These are phyloP conservation scores for Oikopleura vanhoeffeni DNA, from an alignment of 23 tunicate genomes.

Conservation along the genomic window DNA sequence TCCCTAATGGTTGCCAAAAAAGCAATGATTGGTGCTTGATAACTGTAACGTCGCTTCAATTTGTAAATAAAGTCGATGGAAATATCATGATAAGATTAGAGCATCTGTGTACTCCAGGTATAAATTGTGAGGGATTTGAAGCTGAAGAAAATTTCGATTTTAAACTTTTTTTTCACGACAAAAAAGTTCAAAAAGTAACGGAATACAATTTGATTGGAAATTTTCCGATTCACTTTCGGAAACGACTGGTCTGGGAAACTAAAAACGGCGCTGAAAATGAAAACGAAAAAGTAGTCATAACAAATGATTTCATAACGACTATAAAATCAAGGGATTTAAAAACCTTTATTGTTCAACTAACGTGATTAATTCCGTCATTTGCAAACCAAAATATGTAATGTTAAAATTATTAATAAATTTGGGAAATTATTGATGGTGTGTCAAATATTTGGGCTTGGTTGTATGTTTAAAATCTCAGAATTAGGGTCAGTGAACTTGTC, in stretches of 20 bases:
- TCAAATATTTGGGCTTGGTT: too few species aligned
- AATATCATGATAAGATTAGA: not conserved
- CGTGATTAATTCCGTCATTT: too few species aligned
- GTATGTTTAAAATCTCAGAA: too few species aligned
- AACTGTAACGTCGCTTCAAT: not conserved
- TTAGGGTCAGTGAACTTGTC: too few species aligned
- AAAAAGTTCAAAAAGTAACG: not conserved
- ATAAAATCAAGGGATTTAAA: not conserved
- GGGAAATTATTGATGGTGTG: too few species aligned
- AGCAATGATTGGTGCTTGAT: not conserved
- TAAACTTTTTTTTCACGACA: not conserved
- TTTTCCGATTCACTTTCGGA: not conserved
- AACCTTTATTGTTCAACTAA: not conserved
- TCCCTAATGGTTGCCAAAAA: not conserved
- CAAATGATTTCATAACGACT: not conserved
- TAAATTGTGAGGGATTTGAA: not conserved
- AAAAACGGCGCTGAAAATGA: not conserved
- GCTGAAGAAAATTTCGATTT: not conserved
- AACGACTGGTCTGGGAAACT: not conserved
- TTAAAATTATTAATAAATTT: too few species aligned
- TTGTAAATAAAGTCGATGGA: not conserved
- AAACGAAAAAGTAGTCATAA: not conserved
- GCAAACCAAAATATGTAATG: too few species aligned
- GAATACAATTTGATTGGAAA: not conserved
- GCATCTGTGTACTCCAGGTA: conserved; percentile 6